Conservation (phyloP, 2,888 invertebrate genomes). For the Syritta pipiens region DNA sequence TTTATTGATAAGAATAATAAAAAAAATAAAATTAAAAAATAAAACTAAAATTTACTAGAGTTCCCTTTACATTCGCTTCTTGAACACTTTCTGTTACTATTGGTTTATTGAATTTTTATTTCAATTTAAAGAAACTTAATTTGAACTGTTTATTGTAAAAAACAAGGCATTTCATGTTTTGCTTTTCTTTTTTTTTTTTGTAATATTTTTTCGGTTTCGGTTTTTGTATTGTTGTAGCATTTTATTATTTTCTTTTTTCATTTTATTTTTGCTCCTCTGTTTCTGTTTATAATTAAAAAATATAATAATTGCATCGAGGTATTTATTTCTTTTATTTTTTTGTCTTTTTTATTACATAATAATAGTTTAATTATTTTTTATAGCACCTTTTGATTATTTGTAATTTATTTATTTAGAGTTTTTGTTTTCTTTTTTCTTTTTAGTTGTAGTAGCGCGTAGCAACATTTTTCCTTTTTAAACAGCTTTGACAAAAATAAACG, state of each 20-base stretch:
- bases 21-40: constrained; percentile 15
- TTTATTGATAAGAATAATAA: constrained; percentile 31
- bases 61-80: constrained; percentile 40
- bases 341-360: constrained; percentile 52
- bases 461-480: constrained; percentile 18
- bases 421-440: constrained; percentile 29
- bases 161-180: constrained; percentile 68
- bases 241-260: not conserved
- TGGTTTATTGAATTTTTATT: constrained; percentile 45
- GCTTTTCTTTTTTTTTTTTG: constrained; percentile 66
- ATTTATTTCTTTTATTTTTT: constrained; percentile 43
- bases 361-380: constrained; percentile 67
- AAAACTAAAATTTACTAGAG: constrained; percentile 50
- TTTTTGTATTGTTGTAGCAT: constrained; percentile 13
- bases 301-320: constrained; percentile 66
- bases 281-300: constrained; percentile 41
- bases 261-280: constrained; percentile 24
- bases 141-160: constrained; percentile 63
- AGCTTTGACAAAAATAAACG: constrained; percentile 54
- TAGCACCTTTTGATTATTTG: constrained; percentile 77
- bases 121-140: constrained; percentile 47
- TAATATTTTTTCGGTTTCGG: constrained; percentile 55
- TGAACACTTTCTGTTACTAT: constrained; percentile 59
- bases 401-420: no score
- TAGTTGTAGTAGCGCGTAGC: constrained; percentile 50